Percentiles rank a stretch among this genome's conserved stretches.
Evolutionary conservation across 2,797 vertebrate genomes (phyloP).

Genomic region (Molothrus aeneus): DNA sequence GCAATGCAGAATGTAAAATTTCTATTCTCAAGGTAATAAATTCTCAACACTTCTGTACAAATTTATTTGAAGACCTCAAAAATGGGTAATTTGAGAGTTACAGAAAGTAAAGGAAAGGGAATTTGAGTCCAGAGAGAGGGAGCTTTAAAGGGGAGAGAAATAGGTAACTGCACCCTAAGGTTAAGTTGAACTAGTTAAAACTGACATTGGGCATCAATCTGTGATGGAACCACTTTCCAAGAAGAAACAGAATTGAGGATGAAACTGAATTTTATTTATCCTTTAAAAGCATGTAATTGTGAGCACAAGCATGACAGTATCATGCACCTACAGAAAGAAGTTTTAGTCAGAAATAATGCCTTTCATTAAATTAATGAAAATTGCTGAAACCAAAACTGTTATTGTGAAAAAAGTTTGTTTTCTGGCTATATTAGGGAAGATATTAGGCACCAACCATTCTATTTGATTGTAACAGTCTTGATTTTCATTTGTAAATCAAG

Average conservation of each 20-base stretch:
- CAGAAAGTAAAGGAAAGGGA: background rate
- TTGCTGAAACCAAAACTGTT: background rate
- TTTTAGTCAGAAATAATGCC: background rate
- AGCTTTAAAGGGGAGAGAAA: background rate
- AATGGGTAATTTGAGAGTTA: background rate
- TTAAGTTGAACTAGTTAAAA: background rate
- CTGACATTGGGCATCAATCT: background rate
- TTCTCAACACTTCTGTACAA: background rate
- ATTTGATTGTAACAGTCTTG: background rate
- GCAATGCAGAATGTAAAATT: background rate
- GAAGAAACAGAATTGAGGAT: background rate
- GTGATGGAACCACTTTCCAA: background rate
- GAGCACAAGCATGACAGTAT: background rate
- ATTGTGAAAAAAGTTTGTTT: background rate
- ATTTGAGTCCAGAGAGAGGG: background rate
- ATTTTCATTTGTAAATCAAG: background rate
- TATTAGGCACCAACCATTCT: background rate
- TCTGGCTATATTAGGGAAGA: background rate
- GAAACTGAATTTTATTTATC: background rate
- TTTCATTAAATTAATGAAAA: background rate
- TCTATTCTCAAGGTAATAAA: background rate
- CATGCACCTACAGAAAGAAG: background rate
- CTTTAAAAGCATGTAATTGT: background rate
- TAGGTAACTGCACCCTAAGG: background rate
- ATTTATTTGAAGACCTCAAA: background rate